Evolutionary conservation across 2,888 invertebrate genomes (phyloP).

Genomic region (Phasia obesa): DNA sequence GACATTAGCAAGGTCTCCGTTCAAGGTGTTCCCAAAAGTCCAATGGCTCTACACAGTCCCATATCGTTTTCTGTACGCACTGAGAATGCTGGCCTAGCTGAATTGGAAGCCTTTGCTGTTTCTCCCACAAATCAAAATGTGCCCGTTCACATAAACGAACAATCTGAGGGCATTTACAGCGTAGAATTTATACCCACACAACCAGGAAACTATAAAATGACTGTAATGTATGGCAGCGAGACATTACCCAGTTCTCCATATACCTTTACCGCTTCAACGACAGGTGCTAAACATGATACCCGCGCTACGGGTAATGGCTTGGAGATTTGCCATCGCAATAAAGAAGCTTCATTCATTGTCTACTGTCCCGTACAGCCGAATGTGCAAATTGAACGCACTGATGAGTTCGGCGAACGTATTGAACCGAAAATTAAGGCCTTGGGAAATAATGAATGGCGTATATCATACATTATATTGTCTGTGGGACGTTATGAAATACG

Average conservation of each 20-base stretch:
- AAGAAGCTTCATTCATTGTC: slow-evolving; percentile 88
- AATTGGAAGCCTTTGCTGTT: slow-evolving; percentile 93
- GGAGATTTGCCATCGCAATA: slow-evolving; percentile 87
- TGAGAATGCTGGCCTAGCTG: slow-evolving; percentile 92
- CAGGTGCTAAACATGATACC: slow-evolving; percentile 83
- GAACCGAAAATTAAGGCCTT: slow-evolving; percentile 83
- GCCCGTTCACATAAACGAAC: slow-evolving; percentile 88
- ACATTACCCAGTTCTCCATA: slow-evolving; percentile 84
- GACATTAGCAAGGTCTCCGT: slow-evolving; percentile 92
- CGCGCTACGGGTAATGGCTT: slow-evolving; percentile 87
- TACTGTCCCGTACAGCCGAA: slow-evolving; percentile 84
- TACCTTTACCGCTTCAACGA: slow-evolving; percentile 85
- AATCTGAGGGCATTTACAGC: slow-evolving; percentile 88
- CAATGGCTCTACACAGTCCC: slow-evolving; percentile 91
- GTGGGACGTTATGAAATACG: slow-evolving; percentile 96
- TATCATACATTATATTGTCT: slow-evolving; percentile 94
- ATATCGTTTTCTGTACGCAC: slow-evolving; percentile 92
- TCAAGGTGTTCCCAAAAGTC: slow-evolving; percentile 89
- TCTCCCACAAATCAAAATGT: slow-evolving; percentile 93
- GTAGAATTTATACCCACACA: slow-evolving; percentile 93
- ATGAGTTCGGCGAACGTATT: slow-evolving; percentile 82
- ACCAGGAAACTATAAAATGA: slow-evolving; percentile 87
- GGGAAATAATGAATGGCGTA: slow-evolving; percentile 91
- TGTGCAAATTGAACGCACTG: slow-evolving; percentile 85
- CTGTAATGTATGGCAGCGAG: slow-evolving; percentile 88